phyloP scores from a whole-genome alignment of 2,888 invertebrate species.

The Zygothrica quintamaculata region DNA sequence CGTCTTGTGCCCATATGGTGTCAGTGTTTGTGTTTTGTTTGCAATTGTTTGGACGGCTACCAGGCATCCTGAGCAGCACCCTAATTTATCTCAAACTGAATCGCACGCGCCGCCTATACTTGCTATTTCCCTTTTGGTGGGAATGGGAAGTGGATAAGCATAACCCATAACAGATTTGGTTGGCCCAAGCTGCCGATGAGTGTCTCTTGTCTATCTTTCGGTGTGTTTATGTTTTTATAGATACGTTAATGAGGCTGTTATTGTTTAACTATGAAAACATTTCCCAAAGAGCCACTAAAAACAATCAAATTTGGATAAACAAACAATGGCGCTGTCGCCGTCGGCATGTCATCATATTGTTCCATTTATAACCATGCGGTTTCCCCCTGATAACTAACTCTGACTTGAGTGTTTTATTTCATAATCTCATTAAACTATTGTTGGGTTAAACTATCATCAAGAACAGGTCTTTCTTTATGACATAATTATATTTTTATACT shows the following conservation, averaged over 20 bases:
- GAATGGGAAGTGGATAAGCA: constrained; percentile 34
- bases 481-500: neutral
- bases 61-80: constrained; percentile 46
- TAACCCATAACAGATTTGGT: constrained; percentile 26
- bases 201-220: constrained; percentile 65
- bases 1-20: constrained; percentile 74
- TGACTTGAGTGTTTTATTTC: constrained; percentile 33
- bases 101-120: constrained; percentile 63
- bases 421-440: neutral
- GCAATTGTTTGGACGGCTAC: constrained; percentile 41
- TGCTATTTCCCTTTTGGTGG: constrained; percentile 45
- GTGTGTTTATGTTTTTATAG: constrained; percentile 77
- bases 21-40: constrained; percentile 51
- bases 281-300: constrained; percentile 63
- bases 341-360: constrained; percentile 59
- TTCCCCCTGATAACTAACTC: constrained; percentile 21
- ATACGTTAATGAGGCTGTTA: constrained; percentile 77
- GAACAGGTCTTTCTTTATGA: neutral
- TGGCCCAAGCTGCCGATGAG: constrained; percentile 40
- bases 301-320: constrained; percentile 76
- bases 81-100: constrained; percentile 64
- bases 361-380: constrained; percentile 66
- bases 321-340: constrained; percentile 71
- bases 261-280: constrained; percentile 70
- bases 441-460: no score